These are phyloP conservation scores for Epizoanthus rinbou DNA, from an alignment of 92 coral and sea anemone species.

Conservation along the genomic window DNA sequence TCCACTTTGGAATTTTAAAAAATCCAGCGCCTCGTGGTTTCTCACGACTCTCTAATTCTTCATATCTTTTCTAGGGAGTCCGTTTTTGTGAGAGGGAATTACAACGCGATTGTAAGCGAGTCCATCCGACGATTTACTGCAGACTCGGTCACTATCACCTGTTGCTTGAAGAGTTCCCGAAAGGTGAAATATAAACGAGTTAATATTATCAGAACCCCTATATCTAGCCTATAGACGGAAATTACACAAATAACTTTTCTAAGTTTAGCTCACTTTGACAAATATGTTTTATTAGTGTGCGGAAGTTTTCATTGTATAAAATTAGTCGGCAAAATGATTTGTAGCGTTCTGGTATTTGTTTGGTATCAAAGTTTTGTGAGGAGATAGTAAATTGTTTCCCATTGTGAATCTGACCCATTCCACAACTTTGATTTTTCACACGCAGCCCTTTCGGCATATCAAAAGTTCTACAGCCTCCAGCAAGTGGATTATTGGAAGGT, in stretches of 20 bases:
- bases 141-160: slow-evolving; percentile 98
- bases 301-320: slow-evolving; percentile 37
- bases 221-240: slow-evolving; percentile 21
- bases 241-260: slow-evolving; percentile 10
- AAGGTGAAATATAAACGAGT: slow-evolving; percentile 64
- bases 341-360: background rate
- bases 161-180: slow-evolving; percentile 94
- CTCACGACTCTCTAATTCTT: slow-evolving; percentile 19
- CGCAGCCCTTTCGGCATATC: slow-evolving; percentile 95
- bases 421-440: slow-evolving; percentile 31
- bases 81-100: slow-evolving; percentile 82
- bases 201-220: slow-evolving; percentile 33
- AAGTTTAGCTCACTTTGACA: slow-evolving; percentile 19
- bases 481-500: slow-evolving; percentile 98
- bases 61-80: slow-evolving; percentile 72
- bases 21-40: slow-evolving; percentile 31
- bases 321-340: background rate
- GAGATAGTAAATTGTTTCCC: background rate
- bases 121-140: slow-evolving; percentile 84
- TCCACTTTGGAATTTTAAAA: slow-evolving; percentile 18
- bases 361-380: background rate
- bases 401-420: slow-evolving; percentile 1
- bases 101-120: slow-evolving; percentile 73
- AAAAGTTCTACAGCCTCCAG: slow-evolving; percentile 88
- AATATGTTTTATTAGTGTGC: slow-evolving; percentile 15